Evolutionary conservation across 2,797 vertebrate species (phyloP), one percentile per base, ranked within the genome.

Genomic region (Apodemus agrarius): DNA sequence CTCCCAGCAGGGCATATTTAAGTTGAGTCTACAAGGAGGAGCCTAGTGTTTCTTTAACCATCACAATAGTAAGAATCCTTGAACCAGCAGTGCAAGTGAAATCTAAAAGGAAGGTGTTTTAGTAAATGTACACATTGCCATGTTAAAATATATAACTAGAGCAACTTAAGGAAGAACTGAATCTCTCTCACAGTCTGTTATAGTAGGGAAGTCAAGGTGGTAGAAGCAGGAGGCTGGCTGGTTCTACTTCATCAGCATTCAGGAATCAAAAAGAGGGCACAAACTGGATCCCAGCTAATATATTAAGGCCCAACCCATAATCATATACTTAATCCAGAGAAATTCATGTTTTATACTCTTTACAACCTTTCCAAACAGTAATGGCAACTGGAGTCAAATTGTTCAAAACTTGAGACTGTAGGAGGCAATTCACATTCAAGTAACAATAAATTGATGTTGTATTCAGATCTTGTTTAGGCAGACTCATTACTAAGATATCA

Each of bases 11-110:
- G 61, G 31, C 34, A 34, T 17, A 67, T 34, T 34, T 14, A 6
- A 4, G 14, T 82, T 91, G 57, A 59, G 37, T 43, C 26, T 11
- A 17, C 34, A 11, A 65, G 37, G 69, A 76, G 46, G 83, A 87
- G 1, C 5, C 0, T 6, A 9, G 0, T 26, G 14, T 90, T 17
- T 2, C 10, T 63, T 4, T 63, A 67, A 3, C 17, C 72, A 52
- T 9, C 26, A 6, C 3, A 57, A 8, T 31, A 75, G 12, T 3
- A 76, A 84, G 63, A 69, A 3, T 2, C 3, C 17, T 11, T 11
- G 2, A 46, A 26, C 52, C 26, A 37, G 34, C 12, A 59, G 3
- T 1, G 14, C 16, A 78, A 21, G 52, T 13, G 29, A 46, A 49
- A 19, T 21, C 14, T 22, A 63, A 84, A 65, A 46, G 26, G 17